Conservation (phyloP, 2,113 vertebrate genomes). For the Cygnus buccinator region DNA sequence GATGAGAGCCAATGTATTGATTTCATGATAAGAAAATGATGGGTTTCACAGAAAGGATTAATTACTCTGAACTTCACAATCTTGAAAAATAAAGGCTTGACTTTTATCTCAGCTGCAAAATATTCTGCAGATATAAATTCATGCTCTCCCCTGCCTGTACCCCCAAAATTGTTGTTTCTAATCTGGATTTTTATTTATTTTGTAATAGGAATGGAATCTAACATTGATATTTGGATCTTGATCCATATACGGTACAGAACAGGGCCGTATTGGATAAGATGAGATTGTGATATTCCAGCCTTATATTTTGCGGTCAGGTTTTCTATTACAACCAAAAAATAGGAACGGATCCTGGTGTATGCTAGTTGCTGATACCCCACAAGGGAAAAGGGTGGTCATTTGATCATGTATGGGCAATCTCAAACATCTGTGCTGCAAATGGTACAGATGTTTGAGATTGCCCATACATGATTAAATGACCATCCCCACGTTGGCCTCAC, state of each 20-base stretch:
- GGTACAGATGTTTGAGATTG: no score
- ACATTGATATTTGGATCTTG: not conserved
- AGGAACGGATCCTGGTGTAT: not conserved
- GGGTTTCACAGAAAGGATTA: not conserved
- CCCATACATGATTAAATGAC: no score
- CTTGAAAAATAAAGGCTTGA: not conserved
- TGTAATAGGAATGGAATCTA: not conserved
- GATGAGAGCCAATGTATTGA: not conserved
- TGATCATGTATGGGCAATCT: not conserved
- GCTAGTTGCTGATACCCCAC: not conserved
- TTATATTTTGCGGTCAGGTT: not conserved
- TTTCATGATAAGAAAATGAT: conserved; percentile 8
- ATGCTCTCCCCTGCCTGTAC: not conserved
- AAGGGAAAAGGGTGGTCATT: not conserved
- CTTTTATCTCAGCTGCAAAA: not conserved
- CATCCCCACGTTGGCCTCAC: not conserved
- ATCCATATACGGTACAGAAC: not conserved
- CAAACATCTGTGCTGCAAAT: not conserved
- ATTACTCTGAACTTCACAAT: not conserved
- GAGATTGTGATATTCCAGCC: not conserved
- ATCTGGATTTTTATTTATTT: not conserved
- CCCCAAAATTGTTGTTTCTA: not conserved
- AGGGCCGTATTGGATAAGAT: not conserved
- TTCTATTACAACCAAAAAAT: not conserved
- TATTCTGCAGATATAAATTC: not conserved